Percentiles rank a stretch among this genome's conserved stretches.
Conservation (phyloP, 2,888 invertebrate genomes). For the Lycaena phlaeas region DNA sequence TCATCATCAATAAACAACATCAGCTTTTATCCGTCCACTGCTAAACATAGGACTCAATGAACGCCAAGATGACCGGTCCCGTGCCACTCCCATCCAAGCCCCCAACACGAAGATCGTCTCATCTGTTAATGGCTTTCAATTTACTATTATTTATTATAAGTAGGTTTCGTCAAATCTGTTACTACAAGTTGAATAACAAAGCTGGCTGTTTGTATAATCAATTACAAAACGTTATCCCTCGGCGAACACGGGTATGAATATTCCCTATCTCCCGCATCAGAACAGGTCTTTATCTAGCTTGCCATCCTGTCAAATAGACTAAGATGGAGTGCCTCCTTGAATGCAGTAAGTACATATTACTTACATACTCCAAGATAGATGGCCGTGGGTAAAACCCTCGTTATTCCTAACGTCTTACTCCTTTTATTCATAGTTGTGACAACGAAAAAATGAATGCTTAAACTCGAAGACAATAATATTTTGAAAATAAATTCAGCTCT, state of each 20-base stretch:
- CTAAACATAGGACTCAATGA: too few species aligned
- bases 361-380: neutral
- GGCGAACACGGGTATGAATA: slow-evolving; percentile 17
- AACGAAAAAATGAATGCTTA: neutral
- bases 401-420: neutral
- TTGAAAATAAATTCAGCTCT: neutral
- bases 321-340: slow-evolving; percentile 23
- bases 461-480: too few species aligned
- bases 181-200: slow-evolving; percentile 22
- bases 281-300: slow-evolving; percentile 24
- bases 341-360: slow-evolving; percentile 10
- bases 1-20: too few species aligned
- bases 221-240: slow-evolving; percentile 16
- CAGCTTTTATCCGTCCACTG: too few species aligned
- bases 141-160: too few species aligned
- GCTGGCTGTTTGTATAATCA: too few species aligned
- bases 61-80: too few species aligned
- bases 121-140: too few species aligned
- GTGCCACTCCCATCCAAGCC: too few species aligned
- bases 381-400: slow-evolving; percentile 5
- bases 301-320: slow-evolving; percentile 24
- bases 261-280: slow-evolving; percentile 22
- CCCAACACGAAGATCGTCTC: too few species aligned
- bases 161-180: slow-evolving; percentile 5
- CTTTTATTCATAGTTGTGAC: neutral